Evolutionary conservation across 2,797 vertebrate genomes (phyloP), one percentile per base, ranked within the genome.

Genomic region (Ispidina picta): DNA sequence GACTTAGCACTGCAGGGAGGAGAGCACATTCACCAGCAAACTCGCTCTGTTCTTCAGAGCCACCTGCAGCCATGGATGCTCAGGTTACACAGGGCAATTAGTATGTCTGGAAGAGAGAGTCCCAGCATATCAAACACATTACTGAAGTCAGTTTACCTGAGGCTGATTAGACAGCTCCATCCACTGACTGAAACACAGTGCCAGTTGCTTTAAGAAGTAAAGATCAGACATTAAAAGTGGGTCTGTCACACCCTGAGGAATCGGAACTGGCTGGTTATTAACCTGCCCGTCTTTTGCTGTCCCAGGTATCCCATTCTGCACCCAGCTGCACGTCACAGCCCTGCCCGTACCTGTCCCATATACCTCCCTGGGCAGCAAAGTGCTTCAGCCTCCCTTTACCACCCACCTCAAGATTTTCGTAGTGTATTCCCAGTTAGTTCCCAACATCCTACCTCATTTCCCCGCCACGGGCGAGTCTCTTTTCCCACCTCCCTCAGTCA

Each of bases 131-230:
- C 48, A 41, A 72, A 70, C 21, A 9, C 29, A n/a, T 82, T 9
- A 39, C 16, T 52, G 10, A 56, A 48, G 39, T 12, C 43, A n/a
- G 0, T 73, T 97, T 98, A 98, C 97, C 97, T 98, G 97, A 23
- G 92, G 95, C 54, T 96, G 95, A 35, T 83, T 73, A 59, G 90
- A 95, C 79, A 96, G 87, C 72, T 93, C 92, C 95, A 93, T 96
- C 98, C 96, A 96, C 49, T 96, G 96, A 92, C 94, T 97, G 88
- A 98, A 97, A 91, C 95, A 97, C 69, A 97, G 91, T 19, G 92
- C 96, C 95, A 98, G 87, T 79, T 23, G 48, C 48, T 49, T 52
- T 52, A 29, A 52, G 94, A 94, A 66, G 46, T 43, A 91, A 93
- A 92, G 63, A 66, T 16, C 1, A 62, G 37, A 33, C 22, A 29